Base-by-base conservation (phyloP, 2,797 vertebrate species). In the Sibirionetta formosa region DNA sequence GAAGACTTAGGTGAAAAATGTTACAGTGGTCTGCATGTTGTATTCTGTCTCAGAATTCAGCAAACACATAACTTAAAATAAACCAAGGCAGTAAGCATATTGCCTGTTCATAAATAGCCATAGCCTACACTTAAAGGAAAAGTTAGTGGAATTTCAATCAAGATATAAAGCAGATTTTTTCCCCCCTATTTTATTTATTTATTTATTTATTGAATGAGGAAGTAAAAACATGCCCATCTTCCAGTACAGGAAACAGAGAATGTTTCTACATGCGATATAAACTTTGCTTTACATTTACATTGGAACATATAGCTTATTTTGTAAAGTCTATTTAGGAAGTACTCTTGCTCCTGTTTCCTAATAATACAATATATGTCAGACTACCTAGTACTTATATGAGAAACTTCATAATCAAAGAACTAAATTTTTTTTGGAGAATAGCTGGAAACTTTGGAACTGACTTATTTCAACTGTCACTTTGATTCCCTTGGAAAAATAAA, bases 31-130 rank as follows among this genome's bases (percentile, higher is more conserved):
- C 2, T 3, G 1, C 11, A n/a, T 48, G 5, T 50, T 80, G 23
- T 13, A 54, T 66, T 91, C 46, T 63, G 27, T 12, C 11, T 77
- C 71, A 82, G 44, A 88, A 88, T 78, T 86, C 26, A 81, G 9
- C 8, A 85, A 76, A 64, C 5, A 23, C 4, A 18, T 63, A 83
- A 58, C 7, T 66, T 86, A 53, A 69, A 82, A 68, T n/a, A 1
- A 76, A 82, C 54, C 6, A 61, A 60, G 44, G 16, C 14, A 58
- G 19, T 53, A 71, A 88, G 1, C 5, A 19, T 42, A 51, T 57
- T 27, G 5, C 6, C 71, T 6, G 35, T 56, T 76, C n/a, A 1
- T 51, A 66, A 50, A 56, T 61, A 68, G 80, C 54, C 20, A 36
- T 20, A 35, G 2, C 4, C 19, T 24, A 61, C 2, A 44, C 8